phyloP scores from a whole-genome alignment of 2,113 vertebrate species.

The Tetraodon nigroviridis region DNA sequence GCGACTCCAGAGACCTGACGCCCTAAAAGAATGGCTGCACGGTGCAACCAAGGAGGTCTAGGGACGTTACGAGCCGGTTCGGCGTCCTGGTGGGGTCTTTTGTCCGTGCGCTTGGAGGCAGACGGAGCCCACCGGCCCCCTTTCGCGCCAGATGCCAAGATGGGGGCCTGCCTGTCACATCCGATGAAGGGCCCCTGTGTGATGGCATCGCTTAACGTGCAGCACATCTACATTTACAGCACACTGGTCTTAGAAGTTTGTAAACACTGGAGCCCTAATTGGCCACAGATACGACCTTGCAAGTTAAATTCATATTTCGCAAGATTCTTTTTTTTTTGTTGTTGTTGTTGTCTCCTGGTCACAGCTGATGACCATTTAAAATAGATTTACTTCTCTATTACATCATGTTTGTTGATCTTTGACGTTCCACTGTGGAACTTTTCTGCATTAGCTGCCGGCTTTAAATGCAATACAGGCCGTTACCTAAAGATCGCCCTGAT shows the following conservation, averaged over 20 bases:
- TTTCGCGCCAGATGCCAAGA: slow-evolving; percentile 56
- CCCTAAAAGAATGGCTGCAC: slow-evolving; percentile 10
- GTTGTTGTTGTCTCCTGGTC: too few species aligned
- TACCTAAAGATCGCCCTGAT: background rate
- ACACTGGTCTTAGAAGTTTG: background rate
- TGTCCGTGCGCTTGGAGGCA: slow-evolving; percentile 53
- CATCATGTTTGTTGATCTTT: background rate
- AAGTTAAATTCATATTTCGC: too few species aligned
- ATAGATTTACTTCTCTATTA: too few species aligned
- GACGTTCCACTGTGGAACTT: too few species aligned
- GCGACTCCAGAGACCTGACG: background rate
- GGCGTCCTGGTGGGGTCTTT: slow-evolving; percentile 55
- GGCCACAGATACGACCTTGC: too few species aligned
- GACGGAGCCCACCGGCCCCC: slow-evolving; percentile 45
- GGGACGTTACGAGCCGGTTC: slow-evolving; percentile 51
- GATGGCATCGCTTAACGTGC: slow-evolving; percentile 50
- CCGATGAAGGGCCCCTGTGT: slow-evolving; percentile 47
- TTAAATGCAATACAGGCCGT: background rate
- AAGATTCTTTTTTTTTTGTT: too few species aligned
- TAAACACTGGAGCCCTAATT: too few species aligned
- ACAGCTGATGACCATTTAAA: too few species aligned
- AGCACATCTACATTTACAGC: slow-evolving; percentile 17
- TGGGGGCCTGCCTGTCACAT: slow-evolving; percentile 46
- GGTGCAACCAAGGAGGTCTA: slow-evolving; percentile 28
- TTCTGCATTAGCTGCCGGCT: too few species aligned